Evolutionary conservation across 2,113 vertebrate genomes (phyloP).

Genomic region (Malaclemys terrapin): DNA sequence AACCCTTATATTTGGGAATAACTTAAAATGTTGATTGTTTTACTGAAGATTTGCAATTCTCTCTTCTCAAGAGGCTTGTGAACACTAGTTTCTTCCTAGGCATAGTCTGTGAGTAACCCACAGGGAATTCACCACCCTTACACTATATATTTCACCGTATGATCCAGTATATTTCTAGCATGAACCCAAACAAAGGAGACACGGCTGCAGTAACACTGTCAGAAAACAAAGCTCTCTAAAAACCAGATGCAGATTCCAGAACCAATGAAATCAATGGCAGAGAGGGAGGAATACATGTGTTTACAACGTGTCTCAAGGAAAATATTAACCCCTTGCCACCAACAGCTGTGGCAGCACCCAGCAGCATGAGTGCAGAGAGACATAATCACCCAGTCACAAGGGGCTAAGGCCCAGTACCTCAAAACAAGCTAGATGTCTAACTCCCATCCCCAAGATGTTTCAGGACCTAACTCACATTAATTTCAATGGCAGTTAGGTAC

Average conservation of each 20-base stretch:
- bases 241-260: not conserved
- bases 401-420: not conserved
- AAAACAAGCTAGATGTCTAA: not conserved
- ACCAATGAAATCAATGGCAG: not conserved
- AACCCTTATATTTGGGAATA: slow-evolving; percentile 39
- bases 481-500: not conserved
- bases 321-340: not conserved
- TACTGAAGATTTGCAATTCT: slow-evolving; percentile 30
- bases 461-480: not conserved
- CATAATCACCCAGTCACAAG: not conserved
- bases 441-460: not conserved
- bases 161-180: not conserved
- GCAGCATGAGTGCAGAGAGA: not conserved
- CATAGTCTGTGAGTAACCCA: not conserved
- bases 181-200: not conserved
- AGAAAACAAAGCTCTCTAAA: slow-evolving; percentile 30
- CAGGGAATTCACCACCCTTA: not conserved
- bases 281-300: not conserved
- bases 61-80: slow-evolving; percentile 45
- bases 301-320: not conserved
- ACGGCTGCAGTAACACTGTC: not conserved
- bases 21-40: slow-evolving; percentile 58
- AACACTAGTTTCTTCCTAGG: slow-evolving; percentile 7
- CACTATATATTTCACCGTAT: not conserved
- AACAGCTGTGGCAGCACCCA: not conserved